Percentiles rank a stretch among this genome's conserved stretches.
phyloP scores from a whole-genome alignment of 2,888 invertebrate species.

The Tenthredo distinguenda region DNA sequence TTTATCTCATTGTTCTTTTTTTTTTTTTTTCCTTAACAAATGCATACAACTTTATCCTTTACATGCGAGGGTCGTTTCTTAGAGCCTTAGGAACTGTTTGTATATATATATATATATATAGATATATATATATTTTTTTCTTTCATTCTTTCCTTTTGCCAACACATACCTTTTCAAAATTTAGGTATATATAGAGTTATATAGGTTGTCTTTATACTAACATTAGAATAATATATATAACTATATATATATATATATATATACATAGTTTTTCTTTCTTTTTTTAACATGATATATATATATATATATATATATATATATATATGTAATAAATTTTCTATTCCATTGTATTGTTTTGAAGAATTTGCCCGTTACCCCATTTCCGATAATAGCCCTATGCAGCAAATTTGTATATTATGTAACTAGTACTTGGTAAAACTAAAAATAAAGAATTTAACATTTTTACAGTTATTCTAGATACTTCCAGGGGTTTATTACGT shows the following conservation, averaged over 20 bases:
- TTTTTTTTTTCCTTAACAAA: constrained; percentile 58
- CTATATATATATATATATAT: constrained; percentile 60
- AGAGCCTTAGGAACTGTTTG: constrained; percentile 20
- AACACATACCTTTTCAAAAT: constrained; percentile 58
- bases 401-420: constrained; percentile 48
- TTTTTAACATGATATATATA: constrained; percentile 62
- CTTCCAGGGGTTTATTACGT: constrained; percentile 68
- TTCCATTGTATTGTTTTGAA: constrained; percentile 59
- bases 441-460: constrained; percentile 43
- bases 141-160: constrained; percentile 58
- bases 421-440: constrained; percentile 38
- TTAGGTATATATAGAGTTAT: constrained; percentile 46
- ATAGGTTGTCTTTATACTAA: constrained; percentile 58
- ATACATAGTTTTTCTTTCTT: constrained; percentile 49
- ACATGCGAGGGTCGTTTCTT: constrained; percentile 56
- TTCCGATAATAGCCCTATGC: constrained; percentile 51
- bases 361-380: constrained; percentile 66
- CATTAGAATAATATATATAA: constrained; percentile 61
- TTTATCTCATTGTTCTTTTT: constrained; percentile 54
- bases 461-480: constrained; percentile 63
- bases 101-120: constrained; percentile 54
- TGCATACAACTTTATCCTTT: constrained; percentile 61
- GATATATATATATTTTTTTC: constrained; percentile 53
- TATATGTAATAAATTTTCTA: constrained; percentile 54
- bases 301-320: constrained; percentile 59